Evolutionary conservation across 2,797 vertebrate genomes (phyloP).

Genomic region (Typhlichthys subterraneus): DNA sequence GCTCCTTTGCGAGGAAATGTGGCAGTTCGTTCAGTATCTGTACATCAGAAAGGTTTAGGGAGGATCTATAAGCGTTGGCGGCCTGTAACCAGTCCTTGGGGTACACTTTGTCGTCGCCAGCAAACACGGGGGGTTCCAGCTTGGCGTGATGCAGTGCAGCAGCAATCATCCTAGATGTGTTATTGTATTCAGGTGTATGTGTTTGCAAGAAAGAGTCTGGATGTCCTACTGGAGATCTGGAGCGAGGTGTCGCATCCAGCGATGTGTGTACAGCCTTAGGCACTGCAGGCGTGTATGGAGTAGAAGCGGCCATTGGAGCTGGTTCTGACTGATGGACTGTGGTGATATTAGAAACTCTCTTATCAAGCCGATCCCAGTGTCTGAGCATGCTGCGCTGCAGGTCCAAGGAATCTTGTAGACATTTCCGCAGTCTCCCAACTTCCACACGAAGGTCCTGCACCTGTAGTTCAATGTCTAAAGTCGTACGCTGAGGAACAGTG

Average conservation of each 20-base stretch:
- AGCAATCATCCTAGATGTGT: slow-evolving; percentile 4
- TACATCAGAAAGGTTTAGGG: background rate
- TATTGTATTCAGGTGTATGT: background rate
- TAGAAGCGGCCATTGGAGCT: no score
- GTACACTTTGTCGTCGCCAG: background rate
- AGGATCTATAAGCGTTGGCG: slow-evolving; percentile 9
- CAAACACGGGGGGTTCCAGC: background rate
- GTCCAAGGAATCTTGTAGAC: no score
- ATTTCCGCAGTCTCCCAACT: slow-evolving; percentile 7
- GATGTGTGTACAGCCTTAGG: background rate
- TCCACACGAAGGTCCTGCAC: background rate
- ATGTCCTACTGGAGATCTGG: slow-evolving; percentile 1
- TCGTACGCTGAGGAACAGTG: background rate
- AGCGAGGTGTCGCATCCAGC: background rate
- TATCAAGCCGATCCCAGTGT: no score
- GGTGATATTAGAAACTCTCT: no score
- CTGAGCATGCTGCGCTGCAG: no score
- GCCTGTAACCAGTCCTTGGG: slow-evolving; percentile 15
- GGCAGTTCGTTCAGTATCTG: slow-evolving; percentile 1
- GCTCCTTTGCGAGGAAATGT: no score
- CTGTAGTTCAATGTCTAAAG: slow-evolving; percentile 1
- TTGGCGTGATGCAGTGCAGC: slow-evolving; percentile 12
- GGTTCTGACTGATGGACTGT: no score
- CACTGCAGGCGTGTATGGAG: background rate
- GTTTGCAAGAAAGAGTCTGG: slow-evolving; percentile 1